A percentile compares a stretch with the other conserved stretches of the same genome.
phyloP scores from a whole-genome alignment of 2,113 vertebrate genomes.

The Mobula hypostoma region DNA sequence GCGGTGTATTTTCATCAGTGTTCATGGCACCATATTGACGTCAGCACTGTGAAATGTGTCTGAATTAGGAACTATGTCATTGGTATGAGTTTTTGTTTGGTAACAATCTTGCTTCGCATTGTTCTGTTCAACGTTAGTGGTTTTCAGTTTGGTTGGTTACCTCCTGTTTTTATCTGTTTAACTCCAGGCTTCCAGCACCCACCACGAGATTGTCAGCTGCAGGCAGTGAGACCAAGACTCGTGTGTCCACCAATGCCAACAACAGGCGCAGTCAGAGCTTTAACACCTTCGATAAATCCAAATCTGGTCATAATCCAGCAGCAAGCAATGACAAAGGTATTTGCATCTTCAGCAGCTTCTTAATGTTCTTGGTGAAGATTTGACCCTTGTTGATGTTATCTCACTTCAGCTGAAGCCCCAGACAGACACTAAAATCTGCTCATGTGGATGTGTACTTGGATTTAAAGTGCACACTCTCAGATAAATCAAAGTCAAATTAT shows the following conservation, averaged over 20 bases:
- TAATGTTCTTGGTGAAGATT: not conserved
- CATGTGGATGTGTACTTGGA: not conserved
- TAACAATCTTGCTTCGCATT: not conserved
- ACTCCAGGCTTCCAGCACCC: conserved; percentile 83
- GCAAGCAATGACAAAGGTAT: conserved; percentile 71
- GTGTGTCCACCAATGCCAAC: conserved; percentile 65
- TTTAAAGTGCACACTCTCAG: not conserved
- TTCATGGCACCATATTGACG: not conserved
- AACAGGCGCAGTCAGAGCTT: conserved; percentile 92
- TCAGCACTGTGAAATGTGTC: not conserved
- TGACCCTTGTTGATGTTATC: not conserved
- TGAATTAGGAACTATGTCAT: not conserved
- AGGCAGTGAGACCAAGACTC: conserved; percentile 75
- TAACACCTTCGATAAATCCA: conserved; percentile 83
- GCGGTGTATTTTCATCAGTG: not conserved
- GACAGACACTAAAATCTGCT: too few species aligned
- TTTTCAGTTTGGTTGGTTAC: not conserved
- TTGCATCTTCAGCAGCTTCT: not conserved
- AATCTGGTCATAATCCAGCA: conserved; percentile 64
- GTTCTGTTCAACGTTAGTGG: not conserved
- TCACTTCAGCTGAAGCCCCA: not conserved
- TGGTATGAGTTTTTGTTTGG: not conserved
- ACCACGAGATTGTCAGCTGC: conserved; percentile 73
- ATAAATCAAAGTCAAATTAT: not conserved
- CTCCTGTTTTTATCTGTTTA: conserved; percentile 42